Base-by-base conservation (phyloP, 1,140 invertebrate genomes). In the Ostrea edulis region DNA sequence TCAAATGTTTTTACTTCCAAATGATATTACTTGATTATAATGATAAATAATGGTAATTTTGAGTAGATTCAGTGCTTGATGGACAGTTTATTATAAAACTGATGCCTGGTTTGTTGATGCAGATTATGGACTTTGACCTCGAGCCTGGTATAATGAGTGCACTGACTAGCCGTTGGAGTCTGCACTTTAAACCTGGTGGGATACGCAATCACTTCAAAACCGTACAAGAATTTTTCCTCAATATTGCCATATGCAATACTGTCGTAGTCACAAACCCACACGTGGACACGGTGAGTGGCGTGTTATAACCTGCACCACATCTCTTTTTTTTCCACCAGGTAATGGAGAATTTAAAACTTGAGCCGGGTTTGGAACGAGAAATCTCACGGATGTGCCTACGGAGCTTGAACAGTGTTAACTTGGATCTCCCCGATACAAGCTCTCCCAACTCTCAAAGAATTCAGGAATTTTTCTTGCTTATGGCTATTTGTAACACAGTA, bases 401-500 rank as follows among this genome's bases (percentile, higher is more conserved):
- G 20, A 92, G 92, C 84, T 58, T 94, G 22, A 92, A 92, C 65
- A 93, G 90, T 84, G 89, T 92, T 8, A 91, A 93, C n/a, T 54
- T 93, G 1, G 82, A 35, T 14, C n/a, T 92, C 0, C 29, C 87
- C 2, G 54, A 87, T 2, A 86, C 88, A 35, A 90, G 93, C n/a
- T 77, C 68, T 11, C 89, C 91, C 20, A 68, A 85, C 51, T 84
- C 93, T 95, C 77, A 92, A 93, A 35, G 94, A 95, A 86, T 98
- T 4, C 97, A 98, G 91, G 98, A 99, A 93, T 99, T 99, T 95
- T 97, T 99, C 86, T 94, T 99, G 85, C 96, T 98, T 2, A 96
- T 99, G 94, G 97, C 98, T 14, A 96, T 99, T 83, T 99, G 98
- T 94, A 99, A 99, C 95, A 99, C 98, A 2, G 98, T 99, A 3